A percentile compares a stretch with the other conserved stretches of the same genome.
These are phyloP conservation scores for Allolobophora icterica DNA, from an alignment of 2,888 invertebrate species.

Conservation along the genomic window DNA sequence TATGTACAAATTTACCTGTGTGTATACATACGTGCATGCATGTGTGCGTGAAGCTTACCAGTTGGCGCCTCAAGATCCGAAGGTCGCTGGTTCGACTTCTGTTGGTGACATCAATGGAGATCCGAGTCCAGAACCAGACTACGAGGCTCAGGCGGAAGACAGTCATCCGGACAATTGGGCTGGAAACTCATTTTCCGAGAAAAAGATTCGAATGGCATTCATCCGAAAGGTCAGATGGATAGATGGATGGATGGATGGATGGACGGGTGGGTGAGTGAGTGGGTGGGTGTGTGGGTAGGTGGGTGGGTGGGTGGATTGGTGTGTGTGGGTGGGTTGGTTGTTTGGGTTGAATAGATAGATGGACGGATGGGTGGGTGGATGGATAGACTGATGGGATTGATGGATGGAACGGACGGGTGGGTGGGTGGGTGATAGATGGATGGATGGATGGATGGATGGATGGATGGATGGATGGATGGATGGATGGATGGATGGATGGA, in stretches of 20 bases:
- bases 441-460: too few relatives aligned
- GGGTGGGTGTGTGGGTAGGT: neutral
- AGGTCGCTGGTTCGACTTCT: neutral
- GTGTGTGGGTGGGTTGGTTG: too few relatives aligned
- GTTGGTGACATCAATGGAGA: neutral
- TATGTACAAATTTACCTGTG: too few relatives aligned
- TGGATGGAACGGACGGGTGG: too few relatives aligned
- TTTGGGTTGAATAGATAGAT: too few relatives aligned
- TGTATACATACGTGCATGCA: neutral
- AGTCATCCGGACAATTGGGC: slow-evolving; percentile 29
- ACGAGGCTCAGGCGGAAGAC: neutral
- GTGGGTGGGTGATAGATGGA: too few relatives aligned
- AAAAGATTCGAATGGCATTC: slow-evolving; percentile 58
- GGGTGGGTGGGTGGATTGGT: too few relatives aligned
- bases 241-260: neutral
- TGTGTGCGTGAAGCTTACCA: neutral
- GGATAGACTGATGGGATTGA: too few relatives aligned
- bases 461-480: too few relatives aligned
- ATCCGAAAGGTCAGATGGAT: slow-evolving; percentile 57
- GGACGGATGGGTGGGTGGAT: too few relatives aligned
- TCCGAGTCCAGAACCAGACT: neutral
- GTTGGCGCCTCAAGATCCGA: neutral
- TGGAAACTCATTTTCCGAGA: slow-evolving; percentile 52
- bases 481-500: too few relatives aligned
- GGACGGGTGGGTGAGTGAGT: neutral